Evolutionary conservation across 2,113 vertebrate genomes (phyloP), one percentile per base, ranked within the genome.

Genomic region (Alces alces): DNA sequence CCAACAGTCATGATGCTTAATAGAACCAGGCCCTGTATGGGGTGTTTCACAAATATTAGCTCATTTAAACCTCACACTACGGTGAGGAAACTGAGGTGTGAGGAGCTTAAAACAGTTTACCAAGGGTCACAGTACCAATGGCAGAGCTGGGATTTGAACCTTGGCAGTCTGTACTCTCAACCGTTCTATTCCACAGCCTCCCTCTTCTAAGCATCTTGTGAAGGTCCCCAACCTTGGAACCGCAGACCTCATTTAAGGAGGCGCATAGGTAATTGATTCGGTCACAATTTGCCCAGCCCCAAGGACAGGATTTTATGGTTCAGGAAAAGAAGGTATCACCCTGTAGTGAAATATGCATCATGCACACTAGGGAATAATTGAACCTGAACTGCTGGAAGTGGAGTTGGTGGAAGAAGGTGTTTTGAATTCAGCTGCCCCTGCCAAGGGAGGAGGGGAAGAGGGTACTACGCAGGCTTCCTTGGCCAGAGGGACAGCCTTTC

Each of bases 351-450:
- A 86, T 33, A 73, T 3, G 45, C 47, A 80, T 33, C 13, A 0
- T 6, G 47, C 76, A 0, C 97, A 94, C n/a, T 61, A 82, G 54
- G 73, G 21, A 1, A 2, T 92, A 82, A 90, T 39, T 95, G 93
- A 96, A 83, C n/a, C 28, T 58, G 54, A 97, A 76, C 94, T 87
- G 57, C 79, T 60, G 64, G n/a, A 70, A 70, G 64, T 70, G 64
- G n/a, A 1, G 79, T 87, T 94, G 96, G 86, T 90, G 21, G 93
- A 91, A 92, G 89, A 90, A 84, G 66, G 16, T 23, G 66, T 94
- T 97, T 89, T 97, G 97, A 97, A 87, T 54, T 82, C 89, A 93
- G 80, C 94, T 96, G 0, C 93, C 86, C 97, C 57, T 84, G 86
- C 52, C 91, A 89, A 43, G 47, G 25, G 36, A 52, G 33, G 54